Evolutionary conservation across 2,888 invertebrate species (phyloP).

Genomic region (Nezara viridula): DNA sequence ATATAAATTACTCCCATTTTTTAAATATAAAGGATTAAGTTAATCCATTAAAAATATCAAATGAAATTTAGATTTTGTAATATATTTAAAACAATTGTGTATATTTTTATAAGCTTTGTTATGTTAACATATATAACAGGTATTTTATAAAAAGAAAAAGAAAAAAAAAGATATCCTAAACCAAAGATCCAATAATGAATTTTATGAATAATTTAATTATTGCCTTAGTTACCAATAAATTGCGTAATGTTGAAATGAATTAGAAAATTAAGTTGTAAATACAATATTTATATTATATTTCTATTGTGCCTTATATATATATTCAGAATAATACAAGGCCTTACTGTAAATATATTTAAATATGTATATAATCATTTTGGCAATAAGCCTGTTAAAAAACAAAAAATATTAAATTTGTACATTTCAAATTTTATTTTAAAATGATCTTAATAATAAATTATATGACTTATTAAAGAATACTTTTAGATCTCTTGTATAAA

Average conservation of each 20-base stretch:
- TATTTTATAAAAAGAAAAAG: not conserved
- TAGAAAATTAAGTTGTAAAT: slow-evolving; percentile 6
- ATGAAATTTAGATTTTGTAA: not conserved
- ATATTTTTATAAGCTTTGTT: slow-evolving; percentile 41
- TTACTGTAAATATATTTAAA: slow-evolving; percentile 37
- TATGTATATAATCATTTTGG: slow-evolving; percentile 14
- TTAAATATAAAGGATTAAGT: not conserved
- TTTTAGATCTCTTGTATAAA: slow-evolving; percentile 31
- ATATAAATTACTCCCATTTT: not conserved
- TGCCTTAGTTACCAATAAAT: slow-evolving; percentile 33
- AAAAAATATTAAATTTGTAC: not conserved
- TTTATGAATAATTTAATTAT: slow-evolving; percentile 48
- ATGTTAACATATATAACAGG: not conserved
- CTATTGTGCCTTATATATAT: slow-evolving; percentile 35
- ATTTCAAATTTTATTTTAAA: slow-evolving; percentile 35
- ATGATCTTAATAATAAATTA: not conserved
- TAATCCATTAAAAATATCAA: not conserved
- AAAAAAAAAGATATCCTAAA: not conserved
- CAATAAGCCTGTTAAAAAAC: not conserved
- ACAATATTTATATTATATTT: slow-evolving; percentile 9
- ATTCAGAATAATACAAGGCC: slow-evolving; percentile 25
- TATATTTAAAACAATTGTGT: slow-evolving; percentile 40
- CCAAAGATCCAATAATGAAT: slow-evolving; percentile 39
- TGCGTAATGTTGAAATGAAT: not conserved
- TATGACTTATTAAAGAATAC: slow-evolving; percentile 7